Conservation (phyloP, 2,797 vertebrate genomes). For the Spinus pinus region DNA sequence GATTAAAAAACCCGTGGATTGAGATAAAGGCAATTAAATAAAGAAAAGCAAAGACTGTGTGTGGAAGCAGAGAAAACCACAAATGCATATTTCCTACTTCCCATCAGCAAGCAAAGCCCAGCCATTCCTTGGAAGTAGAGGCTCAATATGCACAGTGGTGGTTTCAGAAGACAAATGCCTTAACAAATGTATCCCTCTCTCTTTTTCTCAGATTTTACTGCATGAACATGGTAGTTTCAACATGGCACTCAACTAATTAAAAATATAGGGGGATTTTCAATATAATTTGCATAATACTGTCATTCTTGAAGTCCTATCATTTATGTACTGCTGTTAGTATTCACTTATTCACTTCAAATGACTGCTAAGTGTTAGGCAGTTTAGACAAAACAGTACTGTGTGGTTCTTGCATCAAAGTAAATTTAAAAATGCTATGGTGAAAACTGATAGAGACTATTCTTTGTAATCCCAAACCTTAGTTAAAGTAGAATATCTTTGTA, state of each 20-base stretch:
- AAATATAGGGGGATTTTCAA: rapidly evolving
- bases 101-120: rapidly evolving
- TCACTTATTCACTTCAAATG: not conserved
- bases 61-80: not conserved
- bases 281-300: not conserved
- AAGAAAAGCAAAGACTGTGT: not conserved
- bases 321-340: not conserved
- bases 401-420: not conserved
- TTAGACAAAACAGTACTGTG: not conserved
- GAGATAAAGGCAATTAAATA: not conserved
- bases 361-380: not conserved
- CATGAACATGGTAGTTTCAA: not conserved
- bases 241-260: not conserved
- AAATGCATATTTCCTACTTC: not conserved
- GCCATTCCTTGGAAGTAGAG: not conserved
- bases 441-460: not conserved
- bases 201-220: not conserved
- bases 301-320: not conserved
- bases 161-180: not conserved
- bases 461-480: not conserved
- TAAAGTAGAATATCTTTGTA: not conserved
- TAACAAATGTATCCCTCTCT: no score
- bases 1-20: not conserved
- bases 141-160: rapidly evolving
- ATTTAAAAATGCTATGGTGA: constrained; percentile 5